A percentile compares a stretch with the other conserved stretches of the same genome.
These are phyloP conservation scores for Andrena hattorfiana DNA, from an alignment of 2,888 invertebrate species.

Conservation along the genomic window DNA sequence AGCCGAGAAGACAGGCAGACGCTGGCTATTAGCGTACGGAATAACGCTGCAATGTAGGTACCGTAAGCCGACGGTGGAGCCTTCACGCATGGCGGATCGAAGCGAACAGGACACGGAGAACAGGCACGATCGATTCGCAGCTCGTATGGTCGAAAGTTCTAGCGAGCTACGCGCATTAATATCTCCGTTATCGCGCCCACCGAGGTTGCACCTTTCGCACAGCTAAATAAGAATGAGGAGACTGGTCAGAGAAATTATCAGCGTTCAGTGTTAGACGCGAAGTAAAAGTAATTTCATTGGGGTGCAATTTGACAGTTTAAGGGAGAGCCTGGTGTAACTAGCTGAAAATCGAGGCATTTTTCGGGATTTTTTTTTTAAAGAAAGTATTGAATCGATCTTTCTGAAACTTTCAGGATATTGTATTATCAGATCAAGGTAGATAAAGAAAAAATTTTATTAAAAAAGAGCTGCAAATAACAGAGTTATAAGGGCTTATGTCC, in stretches of 20 bases:
- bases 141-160: conserved; percentile 62
- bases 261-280: background rate
- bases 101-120: conserved; percentile 57
- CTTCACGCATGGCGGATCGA: conserved; percentile 69
- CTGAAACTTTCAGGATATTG: too few species aligned
- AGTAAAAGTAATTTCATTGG: too few species aligned
- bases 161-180: conserved; percentile 58
- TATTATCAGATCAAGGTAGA: too few species aligned
- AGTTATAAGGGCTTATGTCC: too few species aligned
- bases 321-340: too few species aligned
- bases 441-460: too few species aligned
- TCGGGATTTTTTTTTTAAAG: too few species aligned
- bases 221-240: conserved; percentile 39
- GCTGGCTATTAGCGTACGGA: conserved; percentile 22
- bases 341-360: too few species aligned
- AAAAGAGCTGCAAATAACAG: too few species aligned
- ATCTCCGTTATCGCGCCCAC: conserved; percentile 66
- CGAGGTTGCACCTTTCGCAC: conserved; percentile 72
- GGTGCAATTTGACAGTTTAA: too few species aligned
- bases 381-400: too few species aligned
- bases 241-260: conserved; percentile 1
- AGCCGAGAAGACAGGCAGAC: background rate
- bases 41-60: conserved; percentile 62
- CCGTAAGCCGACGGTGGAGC: conserved; percentile 58
- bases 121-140: conserved; percentile 65